Base-by-base conservation (phyloP, 2,888 invertebrate species). In the Allophyes oxyacanthae region DNA sequence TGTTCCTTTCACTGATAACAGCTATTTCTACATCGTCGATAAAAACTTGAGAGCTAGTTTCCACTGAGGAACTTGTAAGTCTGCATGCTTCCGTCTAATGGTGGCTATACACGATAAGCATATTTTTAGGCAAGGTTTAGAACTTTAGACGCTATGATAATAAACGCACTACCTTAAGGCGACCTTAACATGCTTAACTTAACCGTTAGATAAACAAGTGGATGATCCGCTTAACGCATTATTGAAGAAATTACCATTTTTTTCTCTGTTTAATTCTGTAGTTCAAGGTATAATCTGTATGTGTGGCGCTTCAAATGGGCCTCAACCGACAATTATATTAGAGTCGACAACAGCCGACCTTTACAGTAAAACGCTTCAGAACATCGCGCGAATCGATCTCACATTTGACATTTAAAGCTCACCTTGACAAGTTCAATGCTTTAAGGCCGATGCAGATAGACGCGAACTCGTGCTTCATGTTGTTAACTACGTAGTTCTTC, bases 371-470 rank as follows among this genome's bases (percentile, higher is more conserved):
- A 8, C 26, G 13, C 36, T 41, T 33, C 32, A 37, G 33, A 62
- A 43, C 25, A 42, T 41, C 46, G 8, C 15, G 26, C 9, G 9
- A 42, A 72, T 69, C 55, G 55, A 75, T 74, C 69, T 64, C 38
- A 64, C 64, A 54, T 58, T 52, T 74, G 69, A 63, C 67, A 74
- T 78, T 81, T 67, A 37, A 6, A 26, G 14, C 20, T 74, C 48
- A 71, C 75, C 73, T 74, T 72, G 59, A 55, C 41, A 72, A 75
- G 73, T 74, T 73, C 69, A 73, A 70, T 71, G 71, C 59, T 58
- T 45, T 40, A 38, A 15, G 36, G 36, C 37, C n/a, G 32, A 28
- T 3, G 26, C 34, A 42, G 37, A 43, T 33, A n/a, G 32, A 43
- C 7, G 32, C 15, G 11, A 28, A 8, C 28, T 28, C 28, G 28